Base-by-base conservation (phyloP, 2,113 vertebrate species). In the Arvicanthis niloticus region DNA sequence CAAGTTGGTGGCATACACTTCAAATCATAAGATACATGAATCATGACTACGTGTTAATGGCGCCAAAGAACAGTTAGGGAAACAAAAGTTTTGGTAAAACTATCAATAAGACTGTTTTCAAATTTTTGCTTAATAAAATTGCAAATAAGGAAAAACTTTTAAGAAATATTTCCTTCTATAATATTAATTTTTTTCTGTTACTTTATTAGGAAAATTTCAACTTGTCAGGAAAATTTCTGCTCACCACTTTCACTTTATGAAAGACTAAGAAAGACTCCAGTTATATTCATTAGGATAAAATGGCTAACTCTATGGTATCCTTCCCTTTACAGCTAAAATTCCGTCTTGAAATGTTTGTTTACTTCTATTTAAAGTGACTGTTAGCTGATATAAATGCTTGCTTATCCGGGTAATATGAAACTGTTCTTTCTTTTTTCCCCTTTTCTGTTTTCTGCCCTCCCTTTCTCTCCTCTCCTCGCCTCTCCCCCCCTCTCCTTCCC, bases 121-220 rank as follows among this genome's bases (percentile, higher is more conserved):
- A 85, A 80, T 96, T 96, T 97, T 90, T 97, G 77, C 82, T 96
- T 96, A 97, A 97, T 93, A 80, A 96, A 96, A 96, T 95, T 98
- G 91, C 91, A 97, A 97, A 96, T 95, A 5, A n/a, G 93, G 93
- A 88, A 26, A 88, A 78, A 15, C 75, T 97, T 97, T 95, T 92
- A 96, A 96, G 95, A 94, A 97, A 88, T 56, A 82, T 68, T 98
- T 94, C 88, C 97, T 97, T 77, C 51, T 51, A 96, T 48, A 62
- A 24, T 72, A 37, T 24, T 81, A 72, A 62, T 72, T 80, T 85
- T 68, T 48, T 34, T 48, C 5, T 48, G 82, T 26, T 48, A 31
- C 15, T 56, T 89, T 68, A 67, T 77, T 29, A 21, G 68, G 80
- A 92, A 82, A 75, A 67, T 56, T 62, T 81, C 67, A 65, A 51